A percentile compares a stretch with the other conserved stretches of the same genome.
Conservation (phyloP, 2,888 invertebrate species). For the Heteropelma amictum region DNA sequence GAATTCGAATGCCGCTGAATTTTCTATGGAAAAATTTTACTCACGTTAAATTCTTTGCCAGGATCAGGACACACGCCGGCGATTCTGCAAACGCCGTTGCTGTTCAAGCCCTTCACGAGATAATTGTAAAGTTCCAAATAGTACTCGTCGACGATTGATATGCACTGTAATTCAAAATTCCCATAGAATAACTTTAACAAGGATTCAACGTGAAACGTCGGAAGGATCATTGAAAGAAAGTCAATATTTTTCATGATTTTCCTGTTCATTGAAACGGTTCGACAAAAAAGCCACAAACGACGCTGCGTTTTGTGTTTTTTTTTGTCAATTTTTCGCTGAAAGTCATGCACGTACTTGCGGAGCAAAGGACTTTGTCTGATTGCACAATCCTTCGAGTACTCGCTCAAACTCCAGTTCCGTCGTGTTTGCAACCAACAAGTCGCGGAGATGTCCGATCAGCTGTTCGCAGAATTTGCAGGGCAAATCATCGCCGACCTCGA, state of each 20-base stretch:
- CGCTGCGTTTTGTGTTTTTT: too few relatives aligned
- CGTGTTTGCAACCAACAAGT: conserved; percentile 90
- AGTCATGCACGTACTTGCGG: conserved; percentile 78
- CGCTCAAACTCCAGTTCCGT: conserved; percentile 90
- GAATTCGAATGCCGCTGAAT: neutral
- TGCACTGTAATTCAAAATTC: conserved; percentile 79
- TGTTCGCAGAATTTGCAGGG: conserved; percentile 93
- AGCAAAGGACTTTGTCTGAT: conserved; percentile 87
- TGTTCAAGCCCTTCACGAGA: conserved; percentile 84
- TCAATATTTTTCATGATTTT: too few relatives aligned
- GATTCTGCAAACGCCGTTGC: conserved; percentile 84
- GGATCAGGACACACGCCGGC: conserved; percentile 83
- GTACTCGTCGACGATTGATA: conserved; percentile 88
- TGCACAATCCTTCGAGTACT: conserved; percentile 88
- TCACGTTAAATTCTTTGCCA: conserved; percentile 66
- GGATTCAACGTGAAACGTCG: too few relatives aligned
- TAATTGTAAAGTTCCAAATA: conserved; percentile 86
- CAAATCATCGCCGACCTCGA: conserved; percentile 82
- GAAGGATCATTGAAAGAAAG: neutral
- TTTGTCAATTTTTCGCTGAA: neutral
- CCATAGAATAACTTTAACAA: too few relatives aligned
- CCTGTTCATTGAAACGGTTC: too few relatives aligned
- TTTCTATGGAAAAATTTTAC: neutral
- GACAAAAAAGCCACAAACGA: too few relatives aligned
- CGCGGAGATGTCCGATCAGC: conserved; percentile 87